A percentile compares a stretch with the other conserved stretches of the same genome.
Evolutionary conservation across 2,888 invertebrate genomes (phyloP).

Genomic region (Brenthis daphne): DNA sequence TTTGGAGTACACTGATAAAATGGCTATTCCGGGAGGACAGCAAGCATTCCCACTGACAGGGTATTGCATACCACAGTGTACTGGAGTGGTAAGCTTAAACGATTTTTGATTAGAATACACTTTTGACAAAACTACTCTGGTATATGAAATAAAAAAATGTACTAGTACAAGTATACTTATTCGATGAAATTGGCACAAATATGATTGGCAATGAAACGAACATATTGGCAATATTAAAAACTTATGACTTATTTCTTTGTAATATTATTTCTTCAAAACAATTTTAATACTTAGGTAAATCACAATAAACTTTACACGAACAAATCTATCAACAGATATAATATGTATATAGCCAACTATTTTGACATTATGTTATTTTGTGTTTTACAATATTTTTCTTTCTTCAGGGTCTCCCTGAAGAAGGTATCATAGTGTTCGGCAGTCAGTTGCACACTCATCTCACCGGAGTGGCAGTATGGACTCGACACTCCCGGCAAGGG

Average conservation of each 20-base stretch:
- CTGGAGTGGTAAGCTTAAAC: constrained; percentile 85
- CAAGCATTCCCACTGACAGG: constrained; percentile 91
- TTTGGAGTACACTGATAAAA: constrained; percentile 98
- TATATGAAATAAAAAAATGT: too few species aligned
- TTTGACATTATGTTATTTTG: too few species aligned
- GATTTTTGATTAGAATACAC: too few species aligned
- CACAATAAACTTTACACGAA: too few species aligned
- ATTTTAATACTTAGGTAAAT: too few species aligned
- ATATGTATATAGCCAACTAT: too few species aligned
- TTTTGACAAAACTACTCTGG: too few species aligned
- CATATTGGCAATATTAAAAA: background rate
- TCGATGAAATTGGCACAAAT: too few species aligned
- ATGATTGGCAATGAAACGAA: too few species aligned
- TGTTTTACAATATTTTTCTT: constrained; percentile 1
- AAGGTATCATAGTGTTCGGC: constrained; percentile 95
- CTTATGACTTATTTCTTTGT: background rate
- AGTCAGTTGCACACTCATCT: constrained; percentile 99
- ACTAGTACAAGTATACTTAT: too few species aligned
- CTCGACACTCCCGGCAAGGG: constrained; percentile 92
- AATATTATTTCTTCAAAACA: background rate
- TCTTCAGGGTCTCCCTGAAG: constrained; percentile 86
- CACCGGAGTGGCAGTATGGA: constrained; percentile 91
- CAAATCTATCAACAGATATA: too few species aligned
- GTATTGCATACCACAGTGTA: constrained; percentile 96
- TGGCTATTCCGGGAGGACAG: constrained; percentile 96